Evolutionary conservation across 2,888 invertebrate genomes (phyloP).

Genomic region (Dryadula phaetusa): DNA sequence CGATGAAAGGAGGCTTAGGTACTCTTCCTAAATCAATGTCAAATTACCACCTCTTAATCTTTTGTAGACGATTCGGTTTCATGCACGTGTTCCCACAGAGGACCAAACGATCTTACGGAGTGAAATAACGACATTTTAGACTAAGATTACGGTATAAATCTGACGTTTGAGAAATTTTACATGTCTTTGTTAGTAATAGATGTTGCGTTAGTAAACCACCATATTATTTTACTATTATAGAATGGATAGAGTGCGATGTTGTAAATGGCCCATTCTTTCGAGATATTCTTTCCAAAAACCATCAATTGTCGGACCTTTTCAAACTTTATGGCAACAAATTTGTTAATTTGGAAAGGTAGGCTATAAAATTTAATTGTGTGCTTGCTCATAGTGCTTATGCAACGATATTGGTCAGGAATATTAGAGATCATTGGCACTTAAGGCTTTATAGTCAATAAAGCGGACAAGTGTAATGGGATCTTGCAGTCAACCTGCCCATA

Average conservation of each 20-base stretch:
- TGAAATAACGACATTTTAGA: constrained; percentile 66
- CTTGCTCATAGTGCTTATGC: constrained; percentile 44
- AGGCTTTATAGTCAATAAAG: constrained; percentile 76
- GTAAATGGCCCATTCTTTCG: constrained; percentile 71
- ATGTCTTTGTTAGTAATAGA: constrained; percentile 76
- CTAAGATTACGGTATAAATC: constrained; percentile 72
- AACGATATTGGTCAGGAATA: constrained; percentile 46
- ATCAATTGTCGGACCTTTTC: constrained; percentile 47
- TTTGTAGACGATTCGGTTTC: constrained; percentile 79
- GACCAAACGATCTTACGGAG: constrained; percentile 57
- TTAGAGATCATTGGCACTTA: constrained; percentile 66
- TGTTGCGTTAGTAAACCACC: constrained; percentile 61
- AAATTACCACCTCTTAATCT: constrained; percentile 83
- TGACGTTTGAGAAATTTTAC: constrained; percentile 79
- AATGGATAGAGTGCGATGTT: constrained; percentile 64
- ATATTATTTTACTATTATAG: constrained; percentile 69
- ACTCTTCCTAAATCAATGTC: constrained; percentile 81
- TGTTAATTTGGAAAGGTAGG: constrained; percentile 45
- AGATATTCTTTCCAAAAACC: constrained; percentile 58
- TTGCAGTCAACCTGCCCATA: constrained; percentile 59
- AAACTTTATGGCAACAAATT: constrained; percentile 51
- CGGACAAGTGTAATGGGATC: constrained; percentile 73
- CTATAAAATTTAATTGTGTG: constrained; percentile 48
- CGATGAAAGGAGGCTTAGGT: constrained; percentile 65
- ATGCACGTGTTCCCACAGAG: constrained; percentile 70